Conservation (phyloP, 1,140 invertebrate genomes). For the Subanguina moxae region DNA sequence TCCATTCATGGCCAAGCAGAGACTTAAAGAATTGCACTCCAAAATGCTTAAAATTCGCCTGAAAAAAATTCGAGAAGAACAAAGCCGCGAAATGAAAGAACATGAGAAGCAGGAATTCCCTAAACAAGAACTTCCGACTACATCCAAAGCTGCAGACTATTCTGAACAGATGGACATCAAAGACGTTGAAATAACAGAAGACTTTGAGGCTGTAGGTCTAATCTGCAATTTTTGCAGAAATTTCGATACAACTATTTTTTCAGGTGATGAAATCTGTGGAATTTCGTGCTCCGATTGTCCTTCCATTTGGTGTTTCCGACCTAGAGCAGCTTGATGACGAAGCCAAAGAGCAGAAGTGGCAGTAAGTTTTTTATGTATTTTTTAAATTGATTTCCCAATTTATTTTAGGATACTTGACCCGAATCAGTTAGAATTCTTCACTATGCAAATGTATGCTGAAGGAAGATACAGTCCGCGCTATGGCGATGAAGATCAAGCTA, state of each 20-base stretch:
- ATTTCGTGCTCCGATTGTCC: slow-evolving; percentile 1
- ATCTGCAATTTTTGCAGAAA: too few relatives aligned
- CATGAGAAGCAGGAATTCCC: slow-evolving; percentile 16
- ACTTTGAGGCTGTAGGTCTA: too few relatives aligned
- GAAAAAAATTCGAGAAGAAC: slow-evolving; percentile 78
- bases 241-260: too few relatives aligned
- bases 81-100: slow-evolving; percentile 39
- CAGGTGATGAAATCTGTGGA: too few relatives aligned
- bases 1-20: slow-evolving; percentile 87
- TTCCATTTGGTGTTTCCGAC: slow-evolving; percentile 32
- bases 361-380: slow-evolving; percentile 27
- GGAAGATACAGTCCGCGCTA: slow-evolving; percentile 80
- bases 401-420: slow-evolving; percentile 42
- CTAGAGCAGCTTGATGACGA: slow-evolving; percentile 58
- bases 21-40: slow-evolving; percentile 85
- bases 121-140: too few relatives aligned
- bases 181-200: slow-evolving; percentile 15
- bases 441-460: slow-evolving; percentile 68
- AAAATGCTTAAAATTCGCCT: slow-evolving; percentile 83
- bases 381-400: background rate
- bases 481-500: slow-evolving; percentile 69
- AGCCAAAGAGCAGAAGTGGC: slow-evolving; percentile 45
- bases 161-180: background rate
- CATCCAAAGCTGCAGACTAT: too few relatives aligned
- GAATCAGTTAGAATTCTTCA: slow-evolving; percentile 55